Conservation (phyloP, 1,140 invertebrate genomes). For the Platyura marginata region DNA sequence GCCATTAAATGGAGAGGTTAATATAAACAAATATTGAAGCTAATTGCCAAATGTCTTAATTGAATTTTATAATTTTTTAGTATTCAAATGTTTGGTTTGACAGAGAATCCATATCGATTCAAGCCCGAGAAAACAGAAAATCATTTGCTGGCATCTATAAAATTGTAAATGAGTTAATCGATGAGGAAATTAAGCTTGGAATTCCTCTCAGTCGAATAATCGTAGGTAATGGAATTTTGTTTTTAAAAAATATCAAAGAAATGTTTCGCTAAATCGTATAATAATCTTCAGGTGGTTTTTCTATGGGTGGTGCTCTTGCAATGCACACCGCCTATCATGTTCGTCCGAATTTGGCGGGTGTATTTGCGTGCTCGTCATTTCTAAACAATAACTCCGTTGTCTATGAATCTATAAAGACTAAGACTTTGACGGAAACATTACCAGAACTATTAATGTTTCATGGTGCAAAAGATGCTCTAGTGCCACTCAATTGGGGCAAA, state of each 20-base stretch:
- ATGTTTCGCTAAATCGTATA: background rate
- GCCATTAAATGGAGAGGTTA: slow-evolving; percentile 35
- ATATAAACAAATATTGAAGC: slow-evolving; percentile 4
- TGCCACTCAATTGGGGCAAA: slow-evolving; percentile 32
- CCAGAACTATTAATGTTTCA: slow-evolving; percentile 28
- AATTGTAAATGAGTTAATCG: slow-evolving; percentile 35
- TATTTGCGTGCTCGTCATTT: slow-evolving; percentile 52
- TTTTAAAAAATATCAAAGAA: background rate
- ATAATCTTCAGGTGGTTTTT: slow-evolving; percentile 38
- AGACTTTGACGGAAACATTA: slow-evolving; percentile 6
- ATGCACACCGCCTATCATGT: slow-evolving; percentile 44
- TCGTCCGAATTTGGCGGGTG: slow-evolving; percentile 38
- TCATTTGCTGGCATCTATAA: slow-evolving; percentile 36
- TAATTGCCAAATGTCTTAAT: background rate
- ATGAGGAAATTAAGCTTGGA: slow-evolving; percentile 38
- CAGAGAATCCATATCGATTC: slow-evolving; percentile 32
- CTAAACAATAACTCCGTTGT: slow-evolving; percentile 44
- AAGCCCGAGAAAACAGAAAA: slow-evolving; percentile 35
- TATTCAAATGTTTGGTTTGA: slow-evolving; percentile 56
- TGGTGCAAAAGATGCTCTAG: slow-evolving; percentile 31
- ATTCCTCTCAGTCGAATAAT: slow-evolving; percentile 44
- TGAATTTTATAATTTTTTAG: slow-evolving; percentile 17
- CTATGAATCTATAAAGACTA: slow-evolving; percentile 29
- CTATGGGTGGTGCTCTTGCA: slow-evolving; percentile 54
- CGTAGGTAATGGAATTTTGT: slow-evolving; percentile 28